Evolutionary conservation across 37 sponge, comb jelly and placozoan species (phyloP), one percentile per base, ranked within the genome.

Genomic region (Cladorhizidae sp.): DNA sequence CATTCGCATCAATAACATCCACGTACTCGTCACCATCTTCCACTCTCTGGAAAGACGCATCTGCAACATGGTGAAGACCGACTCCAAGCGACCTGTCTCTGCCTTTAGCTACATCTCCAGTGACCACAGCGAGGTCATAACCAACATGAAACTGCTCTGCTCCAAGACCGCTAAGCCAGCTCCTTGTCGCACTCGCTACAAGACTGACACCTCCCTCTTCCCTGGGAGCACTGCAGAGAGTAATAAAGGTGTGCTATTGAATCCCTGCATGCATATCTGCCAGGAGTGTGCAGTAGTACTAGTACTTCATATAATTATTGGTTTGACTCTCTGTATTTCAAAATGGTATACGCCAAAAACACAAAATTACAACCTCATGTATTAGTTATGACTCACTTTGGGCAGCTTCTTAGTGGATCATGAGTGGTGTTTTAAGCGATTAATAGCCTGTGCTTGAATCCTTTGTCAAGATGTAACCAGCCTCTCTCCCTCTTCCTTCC

Each of bases 1-100:
- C 64, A 37, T 86, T 25, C 76, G 91, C 12, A 82, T 86, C 72
- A 91, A 91, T 77, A 86, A 91, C 81, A 81, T 91, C 40, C 83
- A 86, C 65, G 22, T 69, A 3, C 54, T 91, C 33, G 76, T 86
- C 70, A 72, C 69, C n/a, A 67, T 74, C 42, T 83, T 82, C 40
- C 40, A 74, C 51, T 59, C 79, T 11, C 51, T 91, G 80, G 91
- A 91, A 70, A 29, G 52, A 17, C 87, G 83, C 68, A 32, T 91
- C 20, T 64, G 78, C 63, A 42, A 74, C 63, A 38, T 51, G 68
- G 67, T 57, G 41, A 35, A 45, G 15, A 65, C 72, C 22, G 57
- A 26, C 28, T 3, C 40, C 1, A 39, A 20, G 22, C 32, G 61
- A 54, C 75, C 67, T 33, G 25, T 64, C 57, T 73, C 75, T 35